A percentile compares a stretch with the other conserved stretches of the same genome.
phyloP scores from a whole-genome alignment of 2,888 invertebrate species.

The Hipparchia semele region DNA sequence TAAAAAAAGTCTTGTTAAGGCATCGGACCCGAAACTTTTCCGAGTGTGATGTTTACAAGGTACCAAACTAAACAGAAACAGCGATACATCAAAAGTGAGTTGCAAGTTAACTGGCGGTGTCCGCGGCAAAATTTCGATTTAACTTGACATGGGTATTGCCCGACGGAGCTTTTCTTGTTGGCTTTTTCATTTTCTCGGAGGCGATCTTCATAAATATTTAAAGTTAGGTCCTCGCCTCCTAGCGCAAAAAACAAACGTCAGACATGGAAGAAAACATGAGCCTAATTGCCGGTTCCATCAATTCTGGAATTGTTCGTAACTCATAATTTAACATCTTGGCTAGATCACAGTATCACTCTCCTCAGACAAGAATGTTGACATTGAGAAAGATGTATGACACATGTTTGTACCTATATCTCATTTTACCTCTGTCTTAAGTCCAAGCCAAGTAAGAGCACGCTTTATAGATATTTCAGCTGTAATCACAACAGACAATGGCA shows the following conservation, averaged over 20 bases:
- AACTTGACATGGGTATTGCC: slow-evolving; percentile 63
- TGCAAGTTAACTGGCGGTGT: slow-evolving; percentile 72
- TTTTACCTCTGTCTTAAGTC: too few species aligned
- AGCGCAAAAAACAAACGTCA: neutral
- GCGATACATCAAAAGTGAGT: slow-evolving; percentile 80
- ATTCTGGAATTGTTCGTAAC: neutral
- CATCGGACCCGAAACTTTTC: slow-evolving; percentile 64
- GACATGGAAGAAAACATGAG: neutral
- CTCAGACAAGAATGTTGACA: too few species aligned
- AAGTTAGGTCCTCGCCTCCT: neutral
- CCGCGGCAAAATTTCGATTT: slow-evolving; percentile 66
- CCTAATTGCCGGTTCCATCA: neutral
- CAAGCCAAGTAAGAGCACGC: too few species aligned
- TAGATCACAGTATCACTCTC: too few species aligned
- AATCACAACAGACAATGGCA: too few species aligned
- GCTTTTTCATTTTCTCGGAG: slow-evolving; percentile 60
- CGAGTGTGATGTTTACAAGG: slow-evolving; percentile 68
- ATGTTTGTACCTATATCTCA: too few species aligned
- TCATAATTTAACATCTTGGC: too few species aligned
- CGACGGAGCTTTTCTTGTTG: slow-evolving; percentile 54
- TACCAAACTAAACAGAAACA: slow-evolving; percentile 72
- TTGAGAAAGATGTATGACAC: too few species aligned
- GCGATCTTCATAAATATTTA: slow-evolving; percentile 33
- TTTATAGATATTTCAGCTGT: too few species aligned
- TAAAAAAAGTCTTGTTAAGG: too few species aligned